phyloP scores from a whole-genome alignment of 2,113 vertebrate species.

The Centropus unirufus region DNA sequence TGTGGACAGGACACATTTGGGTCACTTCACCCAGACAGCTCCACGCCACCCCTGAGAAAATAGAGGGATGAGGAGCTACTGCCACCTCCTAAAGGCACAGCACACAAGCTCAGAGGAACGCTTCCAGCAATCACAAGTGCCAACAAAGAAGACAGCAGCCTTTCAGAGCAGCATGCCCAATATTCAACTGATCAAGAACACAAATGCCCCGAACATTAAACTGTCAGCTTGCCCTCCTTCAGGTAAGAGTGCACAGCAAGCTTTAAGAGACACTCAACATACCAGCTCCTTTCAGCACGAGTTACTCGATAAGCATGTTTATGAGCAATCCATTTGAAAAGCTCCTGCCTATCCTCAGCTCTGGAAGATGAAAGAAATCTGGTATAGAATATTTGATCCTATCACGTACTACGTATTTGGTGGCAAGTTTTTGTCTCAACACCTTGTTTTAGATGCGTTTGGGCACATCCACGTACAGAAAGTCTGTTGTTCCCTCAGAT shows the following conservation, averaged over 20 bases:
- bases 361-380: background rate
- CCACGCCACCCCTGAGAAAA: background rate
- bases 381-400: background rate
- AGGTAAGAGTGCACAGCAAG: background rate
- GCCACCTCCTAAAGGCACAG: background rate
- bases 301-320: background rate
- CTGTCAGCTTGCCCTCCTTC: background rate
- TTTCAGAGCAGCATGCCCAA: background rate
- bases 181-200: background rate
- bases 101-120: background rate
- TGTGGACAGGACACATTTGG: background rate
- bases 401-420: rapidly evolving
- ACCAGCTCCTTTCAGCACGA: background rate
- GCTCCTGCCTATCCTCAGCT: background rate
- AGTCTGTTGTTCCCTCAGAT: background rate
- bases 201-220: background rate
- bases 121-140: background rate
- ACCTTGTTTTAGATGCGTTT: background rate
- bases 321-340: background rate
- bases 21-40: background rate
- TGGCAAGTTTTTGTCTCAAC: background rate
- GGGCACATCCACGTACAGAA: background rate
- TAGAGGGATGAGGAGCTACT: rapidly evolving
- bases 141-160: background rate
- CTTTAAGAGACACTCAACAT: background rate